Base-by-base conservation (phyloP, 2,797 vertebrate genomes). In the Notamacropus eugenii region DNA sequence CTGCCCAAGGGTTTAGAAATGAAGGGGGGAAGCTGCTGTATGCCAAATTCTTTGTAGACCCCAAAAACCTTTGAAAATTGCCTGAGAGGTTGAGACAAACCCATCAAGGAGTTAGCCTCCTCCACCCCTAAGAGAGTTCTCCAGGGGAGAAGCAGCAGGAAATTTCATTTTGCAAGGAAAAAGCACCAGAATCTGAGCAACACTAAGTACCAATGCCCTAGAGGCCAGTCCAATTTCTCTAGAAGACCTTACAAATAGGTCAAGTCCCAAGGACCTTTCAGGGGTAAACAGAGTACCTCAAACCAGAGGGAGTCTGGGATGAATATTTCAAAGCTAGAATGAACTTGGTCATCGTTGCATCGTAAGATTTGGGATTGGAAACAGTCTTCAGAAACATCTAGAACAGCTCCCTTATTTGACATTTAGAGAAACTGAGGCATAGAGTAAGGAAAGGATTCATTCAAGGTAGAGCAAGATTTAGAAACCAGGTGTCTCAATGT, bases 1-100 rank as follows among this genome's bases (percentile, higher is more conserved):
- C 97, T 98, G 97, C 97, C 96, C 2, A 24, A 95, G 97, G 97
- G 96, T 97, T 98, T 97, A 97, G 96, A 96, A 96, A 96, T 0
- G 90, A 92, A 97, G 97, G 95, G 97, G 90, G 98, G 95, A 96
- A 95, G 90, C 55, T 34, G 90, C 97, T 96, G 82, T 8, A 27
- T 95, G 96, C 95, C 97, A 97, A 95, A 94, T 97, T 97, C 95
- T 94, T 93, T 94, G 92, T 54, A 95, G 96, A 96, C 93, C 97
- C 97, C 96, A 0, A 0, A 95, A 96, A 94, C 91, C 97, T 97
- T 96, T 95, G 97, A 97, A 95, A 95, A 92, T 95, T 40, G 0
- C 40, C 91, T 96, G 98, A 96, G 93, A 91, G 0, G 3, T 50
- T 58, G n/a, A 59, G 93, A 8, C 28, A n/a, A 34, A 56, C 95